A percentile compares a stretch with the other conserved stretches of the same genome.
These are phyloP conservation scores for Petrocephalus schoutedeni DNA, from an alignment of 2,797 vertebrate species.

Conservation along the genomic window DNA sequence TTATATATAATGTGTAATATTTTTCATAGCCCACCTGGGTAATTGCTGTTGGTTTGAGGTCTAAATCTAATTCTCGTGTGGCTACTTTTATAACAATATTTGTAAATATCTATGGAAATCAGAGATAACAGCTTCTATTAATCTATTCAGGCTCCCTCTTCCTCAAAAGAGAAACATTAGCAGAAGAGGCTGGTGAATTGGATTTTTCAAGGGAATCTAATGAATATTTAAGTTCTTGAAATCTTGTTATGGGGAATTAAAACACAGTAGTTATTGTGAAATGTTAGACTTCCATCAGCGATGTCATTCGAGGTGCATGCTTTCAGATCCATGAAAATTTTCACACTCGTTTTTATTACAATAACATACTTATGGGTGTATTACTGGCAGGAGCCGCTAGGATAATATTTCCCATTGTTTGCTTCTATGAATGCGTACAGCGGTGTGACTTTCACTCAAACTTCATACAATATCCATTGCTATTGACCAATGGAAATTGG, in stretches of 20 bases:
- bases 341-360: not conserved
- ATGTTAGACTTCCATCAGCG: not conserved
- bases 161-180: not conserved
- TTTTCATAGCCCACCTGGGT: not conserved
- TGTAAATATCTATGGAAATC: conserved; percentile 3
- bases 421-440: conserved; percentile 15
- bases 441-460: conserved; percentile 4
- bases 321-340: not conserved
- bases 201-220: conserved; percentile 1
- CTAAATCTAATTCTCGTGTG: not conserved
- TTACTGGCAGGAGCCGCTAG: not conserved
- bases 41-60: not conserved
- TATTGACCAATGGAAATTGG: not conserved
- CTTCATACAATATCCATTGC: conserved; percentile 5
- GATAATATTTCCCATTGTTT: conserved; percentile 21
- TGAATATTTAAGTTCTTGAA: not conserved
- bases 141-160: not conserved
- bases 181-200: not conserved
- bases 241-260: conserved; percentile 7
- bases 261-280: conserved; percentile 3
- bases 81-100: not conserved
- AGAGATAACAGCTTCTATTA: not conserved
- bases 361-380: not conserved
- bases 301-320: not conserved
- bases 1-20: not conserved